These are phyloP conservation scores for Cataglyphis livida DNA, from an alignment of 2,888 invertebrate genomes.

Conservation along the genomic window DNA sequence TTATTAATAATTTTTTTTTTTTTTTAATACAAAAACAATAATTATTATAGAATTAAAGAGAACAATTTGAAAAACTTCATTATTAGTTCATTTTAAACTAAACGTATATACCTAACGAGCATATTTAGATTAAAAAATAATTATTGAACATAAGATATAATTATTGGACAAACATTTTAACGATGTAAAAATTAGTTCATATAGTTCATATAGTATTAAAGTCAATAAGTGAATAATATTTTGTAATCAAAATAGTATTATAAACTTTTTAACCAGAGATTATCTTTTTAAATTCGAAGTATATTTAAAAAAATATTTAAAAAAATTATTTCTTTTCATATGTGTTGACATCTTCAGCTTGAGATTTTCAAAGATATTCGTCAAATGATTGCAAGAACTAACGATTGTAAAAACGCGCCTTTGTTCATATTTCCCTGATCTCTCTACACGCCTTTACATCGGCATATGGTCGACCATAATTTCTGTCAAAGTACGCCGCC, in stretches of 20 bases:
- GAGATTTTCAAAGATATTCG: not conserved
- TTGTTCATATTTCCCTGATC: conserved; percentile 39
- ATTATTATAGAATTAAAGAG: not conserved
- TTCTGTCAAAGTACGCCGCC: conserved; percentile 48
- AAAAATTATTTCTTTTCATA: not conserved
- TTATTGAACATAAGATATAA: not conserved
- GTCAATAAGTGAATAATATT: not conserved
- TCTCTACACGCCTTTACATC: conserved; percentile 7
- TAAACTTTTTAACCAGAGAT: not conserved
- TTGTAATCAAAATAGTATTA: not conserved
- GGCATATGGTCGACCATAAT: conserved; percentile 47
- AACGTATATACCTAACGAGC: not conserved
- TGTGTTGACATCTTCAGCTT: not conserved
- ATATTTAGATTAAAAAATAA: not conserved
- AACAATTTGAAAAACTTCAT: not conserved
- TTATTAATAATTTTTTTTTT: not conserved
- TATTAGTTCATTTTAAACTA: conserved; percentile 9
- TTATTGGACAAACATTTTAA: not conserved
- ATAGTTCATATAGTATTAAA: not conserved
- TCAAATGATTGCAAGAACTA: conserved; percentile 3
- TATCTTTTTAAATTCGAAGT: not conserved
- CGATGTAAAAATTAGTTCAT: not conserved
- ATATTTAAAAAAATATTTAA: not conserved
- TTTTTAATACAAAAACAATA: not conserved
- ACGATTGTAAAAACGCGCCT: conserved; percentile 23